A percentile compares a stretch with the other conserved stretches of the same genome.
Conservation (phyloP, 2,113 vertebrate genomes). For the Telmatochromis brachygnathus region DNA sequence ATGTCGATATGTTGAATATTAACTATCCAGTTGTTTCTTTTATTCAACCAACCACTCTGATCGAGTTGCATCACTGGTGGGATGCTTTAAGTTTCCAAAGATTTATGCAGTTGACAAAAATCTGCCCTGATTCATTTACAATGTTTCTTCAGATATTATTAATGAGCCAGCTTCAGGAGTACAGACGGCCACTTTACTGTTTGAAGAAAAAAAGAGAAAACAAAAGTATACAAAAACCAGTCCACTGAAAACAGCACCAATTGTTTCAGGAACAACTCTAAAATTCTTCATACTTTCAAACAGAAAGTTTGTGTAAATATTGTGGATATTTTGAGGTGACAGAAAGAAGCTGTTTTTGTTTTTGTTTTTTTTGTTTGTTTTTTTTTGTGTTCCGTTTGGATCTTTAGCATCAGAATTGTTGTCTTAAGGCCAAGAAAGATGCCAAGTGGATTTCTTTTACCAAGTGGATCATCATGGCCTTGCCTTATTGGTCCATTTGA, state of each 20-base stretch:
- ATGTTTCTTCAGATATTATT: neutral
- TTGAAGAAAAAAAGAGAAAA: neutral
- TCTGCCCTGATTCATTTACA: neutral
- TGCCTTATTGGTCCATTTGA: too few relatives aligned
- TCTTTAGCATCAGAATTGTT: too few relatives aligned
- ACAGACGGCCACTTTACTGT: rapidly evolving
- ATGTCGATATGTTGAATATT: rapidly evolving
- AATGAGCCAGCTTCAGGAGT: neutral
- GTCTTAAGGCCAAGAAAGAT: too few relatives aligned
- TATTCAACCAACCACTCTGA: neutral
- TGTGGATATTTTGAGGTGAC: neutral
- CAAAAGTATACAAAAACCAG: neutral
- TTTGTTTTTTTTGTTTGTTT: rapidly evolving
- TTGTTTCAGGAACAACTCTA: neutral
- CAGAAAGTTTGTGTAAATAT: neutral
- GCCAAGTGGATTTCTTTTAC: too few relatives aligned
- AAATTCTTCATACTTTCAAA: neutral
- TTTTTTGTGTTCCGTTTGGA: rapidly evolving
- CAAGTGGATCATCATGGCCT: too few relatives aligned
- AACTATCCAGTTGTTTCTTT: neutral
- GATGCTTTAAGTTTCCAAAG: neutral
- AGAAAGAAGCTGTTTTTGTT: neutral
- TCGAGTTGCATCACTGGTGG: rapidly evolving
- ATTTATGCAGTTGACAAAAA: neutral
- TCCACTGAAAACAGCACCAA: neutral